Evolutionary conservation across 2,113 vertebrate species (phyloP).

Genomic region (Triplophysa dalaica): DNA sequence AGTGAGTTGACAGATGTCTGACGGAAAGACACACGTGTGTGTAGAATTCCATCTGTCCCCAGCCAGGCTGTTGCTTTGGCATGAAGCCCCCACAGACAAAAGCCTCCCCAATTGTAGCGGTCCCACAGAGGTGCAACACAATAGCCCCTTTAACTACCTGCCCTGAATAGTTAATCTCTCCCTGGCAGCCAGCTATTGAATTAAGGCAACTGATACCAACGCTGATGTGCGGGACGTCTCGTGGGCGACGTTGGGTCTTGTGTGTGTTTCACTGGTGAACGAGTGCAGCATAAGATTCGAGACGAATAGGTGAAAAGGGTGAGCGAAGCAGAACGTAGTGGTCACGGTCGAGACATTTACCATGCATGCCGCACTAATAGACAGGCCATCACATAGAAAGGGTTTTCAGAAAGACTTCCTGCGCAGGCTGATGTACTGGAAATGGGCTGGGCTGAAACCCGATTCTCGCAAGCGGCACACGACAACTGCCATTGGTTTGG

Average conservation of each 20-base stretch:
- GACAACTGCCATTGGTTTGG: slow-evolving; percentile 25
- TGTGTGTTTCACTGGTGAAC: slow-evolving; percentile 44
- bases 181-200: slow-evolving; percentile 76
- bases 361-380: neutral
- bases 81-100: slow-evolving; percentile 66
- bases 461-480: slow-evolving; percentile 23
- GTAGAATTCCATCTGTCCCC: slow-evolving; percentile 65
- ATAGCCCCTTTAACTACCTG: slow-evolving; percentile 77
- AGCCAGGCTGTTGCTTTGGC: slow-evolving; percentile 69
- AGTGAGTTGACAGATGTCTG: slow-evolving; percentile 21
- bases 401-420: slow-evolving; percentile 4
- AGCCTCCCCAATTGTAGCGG: slow-evolving; percentile 67
- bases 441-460: slow-evolving; percentile 14
- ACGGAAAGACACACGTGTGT: slow-evolving; percentile 53
- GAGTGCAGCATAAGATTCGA: slow-evolving; percentile 44
- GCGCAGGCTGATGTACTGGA: neutral
- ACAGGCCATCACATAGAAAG: neutral
- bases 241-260: slow-evolving; percentile 9
- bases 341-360: neutral
- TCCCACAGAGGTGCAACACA: slow-evolving; percentile 70
- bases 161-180: slow-evolving; percentile 77
- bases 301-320: slow-evolving; percentile 13
- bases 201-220: slow-evolving; percentile 76
- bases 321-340: neutral
- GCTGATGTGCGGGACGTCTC: slow-evolving; percentile 60